phyloP scores from a whole-genome alignment of 2,888 invertebrate species.

The Rhyacophila evoluta region DNA sequence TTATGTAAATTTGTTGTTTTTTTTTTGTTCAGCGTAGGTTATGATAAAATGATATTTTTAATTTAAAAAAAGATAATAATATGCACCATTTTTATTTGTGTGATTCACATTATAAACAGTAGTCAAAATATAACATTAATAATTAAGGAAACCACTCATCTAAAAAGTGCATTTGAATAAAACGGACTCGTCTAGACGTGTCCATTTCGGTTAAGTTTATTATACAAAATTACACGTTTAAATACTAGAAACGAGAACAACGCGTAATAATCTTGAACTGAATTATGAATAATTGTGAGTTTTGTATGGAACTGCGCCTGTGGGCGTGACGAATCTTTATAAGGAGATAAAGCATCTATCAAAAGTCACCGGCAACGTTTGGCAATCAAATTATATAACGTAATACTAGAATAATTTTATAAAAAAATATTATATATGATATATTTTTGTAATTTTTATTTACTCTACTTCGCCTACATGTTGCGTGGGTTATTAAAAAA shows the following conservation, averaged over 20 bases:
- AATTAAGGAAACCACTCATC: not conserved
- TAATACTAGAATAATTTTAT: not conserved
- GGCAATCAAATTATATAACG: not conserved
- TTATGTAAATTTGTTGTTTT: conserved; percentile 41
- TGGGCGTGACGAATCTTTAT: conserved; percentile 23
- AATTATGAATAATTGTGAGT: conserved; percentile 53
- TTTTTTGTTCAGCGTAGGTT: conserved; percentile 16
- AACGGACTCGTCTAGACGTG: conserved; percentile 41
- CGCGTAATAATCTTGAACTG: conserved; percentile 33
- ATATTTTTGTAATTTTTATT: not conserved
- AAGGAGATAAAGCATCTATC: conserved; percentile 24
- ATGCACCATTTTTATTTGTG: conserved; percentile 10
- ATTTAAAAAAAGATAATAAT: no score
- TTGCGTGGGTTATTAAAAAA: not conserved
- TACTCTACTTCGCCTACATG: not conserved
- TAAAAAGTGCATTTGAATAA: conserved; percentile 50
- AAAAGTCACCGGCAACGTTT: conserved; percentile 19
- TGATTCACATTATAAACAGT: conserved; percentile 43
- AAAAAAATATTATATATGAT: not conserved
- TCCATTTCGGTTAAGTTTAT: conserved; percentile 47
- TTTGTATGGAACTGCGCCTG: conserved; percentile 38
- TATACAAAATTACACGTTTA: conserved; percentile 53
- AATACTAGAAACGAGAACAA: conserved; percentile 52
- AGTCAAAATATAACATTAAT: conserved; percentile 36
- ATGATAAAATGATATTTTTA: not conserved